Base-by-base conservation (phyloP, 2,113 vertebrate genomes). In the Gadus macrocephalus region DNA sequence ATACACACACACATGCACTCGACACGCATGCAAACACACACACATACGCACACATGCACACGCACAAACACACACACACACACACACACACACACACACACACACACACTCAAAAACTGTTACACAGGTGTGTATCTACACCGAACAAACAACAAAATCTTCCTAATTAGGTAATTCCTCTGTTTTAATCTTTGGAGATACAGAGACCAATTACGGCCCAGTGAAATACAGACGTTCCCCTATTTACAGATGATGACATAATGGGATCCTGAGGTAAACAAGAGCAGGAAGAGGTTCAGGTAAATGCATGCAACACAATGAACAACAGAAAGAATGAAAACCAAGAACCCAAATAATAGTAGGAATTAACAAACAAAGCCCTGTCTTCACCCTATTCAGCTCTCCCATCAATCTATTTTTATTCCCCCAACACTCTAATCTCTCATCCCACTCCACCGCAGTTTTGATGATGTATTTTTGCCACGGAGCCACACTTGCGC, bases 321-420 rank as follows among this genome's bases (percentile, higher is more conserved):
- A 35, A 35, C 31, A 35, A 35, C 31, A 35, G 31, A 35, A 35
- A 4, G 6, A 35, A 35, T 35, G 4, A 35, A 35, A 35, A 35
- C 31, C 25, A 25, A 66, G 64, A 58, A 53, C 28, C 12, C 25
- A 72, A 67, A 53, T 15, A 53, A 71, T 75, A 80, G 83, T 74
- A 72, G 82, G 75, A 88, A 83, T 85, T 83, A 90, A 85, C 85
- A 87, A 85, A 88, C 85, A 85, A 89, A 86, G 79, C 69, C 75
- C 74, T 85, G 62, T 16, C 83, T 87, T 90, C 85, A 88, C 83
- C 81, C 84, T 88, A 88, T 87, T 80, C 64, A 68, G 78, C 77
- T 75, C 89, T 88, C 82, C 82, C 83, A 90, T 89, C 87, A 87
- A 89, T 90, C 87, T 89, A 90, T 90, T 90, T 90, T 88, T 81